Base-by-base conservation (phyloP, 2,797 vertebrate genomes). In the Anguilla megastoma region DNA sequence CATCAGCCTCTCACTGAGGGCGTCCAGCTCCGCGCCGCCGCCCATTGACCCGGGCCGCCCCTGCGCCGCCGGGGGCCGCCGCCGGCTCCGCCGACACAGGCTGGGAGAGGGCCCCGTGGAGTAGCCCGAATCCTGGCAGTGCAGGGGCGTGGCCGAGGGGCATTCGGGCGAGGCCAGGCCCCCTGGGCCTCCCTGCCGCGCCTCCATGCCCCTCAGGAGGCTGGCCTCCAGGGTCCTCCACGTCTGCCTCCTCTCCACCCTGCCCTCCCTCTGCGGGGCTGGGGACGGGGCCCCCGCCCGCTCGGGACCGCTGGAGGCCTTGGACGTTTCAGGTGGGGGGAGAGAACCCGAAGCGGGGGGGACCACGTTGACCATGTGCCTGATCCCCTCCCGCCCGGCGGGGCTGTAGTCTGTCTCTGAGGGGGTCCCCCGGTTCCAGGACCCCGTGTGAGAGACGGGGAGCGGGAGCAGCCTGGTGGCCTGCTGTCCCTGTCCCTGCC, bases 41-140 rank as follows among this genome's bases (percentile, higher is more conserved):
- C 97, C 97, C 66, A 97, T 94, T 0, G 97, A 98, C 4, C 97
- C 97, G 0, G 97, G 97, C 88, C 97, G 93, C 60, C 95, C 95
- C 4, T 90, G 91, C 0, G 91, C 93, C 2, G 1, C 92, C 89
- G 0, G 91, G 93, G 86, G 94, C 86, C 96, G 95, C 91, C 96
- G 97, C 89, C 97, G 95, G 93, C 96, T 98, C 92, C 97, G 97
- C 90, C 96, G 96, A 86, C 97, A 95, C 91, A 98, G 91, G 90
- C 97, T 97, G 21, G 97, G 98, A 56, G 98, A 98, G 58, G 97
- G 97, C 0, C 97, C 97, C 0, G 97, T 98, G 0, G 97, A 98
- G 94, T 98, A 98, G 71, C 97, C 97, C 2, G 97, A 98, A 92
- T 98, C 97, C 91, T 98, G 97, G 89, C 98, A 97, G 94, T 92